Evolutionary conservation across 2,113 vertebrate species (phyloP).

Genomic region (Rafetus swinhoei): DNA sequence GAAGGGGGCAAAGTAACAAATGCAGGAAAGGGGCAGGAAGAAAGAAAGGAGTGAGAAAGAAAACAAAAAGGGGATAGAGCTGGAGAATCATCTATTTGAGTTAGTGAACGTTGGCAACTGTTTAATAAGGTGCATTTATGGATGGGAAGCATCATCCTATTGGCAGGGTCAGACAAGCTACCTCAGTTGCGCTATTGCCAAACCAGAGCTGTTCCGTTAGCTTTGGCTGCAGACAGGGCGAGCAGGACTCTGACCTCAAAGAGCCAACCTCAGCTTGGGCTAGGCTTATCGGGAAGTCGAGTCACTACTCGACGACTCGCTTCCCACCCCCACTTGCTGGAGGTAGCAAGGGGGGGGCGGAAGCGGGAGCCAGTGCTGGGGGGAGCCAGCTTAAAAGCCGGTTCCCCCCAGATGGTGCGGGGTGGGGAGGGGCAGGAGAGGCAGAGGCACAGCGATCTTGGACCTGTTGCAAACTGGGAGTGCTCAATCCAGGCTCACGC

Average conservation of each 20-base stretch:
- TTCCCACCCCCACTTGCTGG: too few species aligned
- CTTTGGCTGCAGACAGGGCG: accelerated
- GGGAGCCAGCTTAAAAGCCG: too few species aligned
- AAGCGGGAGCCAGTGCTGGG: too few species aligned
- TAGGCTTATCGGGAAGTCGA: not conserved
- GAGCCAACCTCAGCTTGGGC: not conserved
- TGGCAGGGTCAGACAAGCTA: not conserved
- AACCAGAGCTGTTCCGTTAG: accelerated
- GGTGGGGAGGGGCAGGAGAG: too few species aligned
- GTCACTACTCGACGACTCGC: too few species aligned
- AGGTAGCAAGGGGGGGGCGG: too few species aligned
- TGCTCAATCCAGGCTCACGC: too few species aligned
- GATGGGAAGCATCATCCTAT: not conserved
- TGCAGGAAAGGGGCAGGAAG: not conserved
- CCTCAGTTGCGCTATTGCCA: not conserved
- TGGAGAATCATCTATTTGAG: not conserved
- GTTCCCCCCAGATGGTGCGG: too few species aligned
- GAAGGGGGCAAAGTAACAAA: not conserved
- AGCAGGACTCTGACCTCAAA: not conserved
- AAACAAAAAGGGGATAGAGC: not conserved
- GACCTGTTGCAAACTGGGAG: too few species aligned
- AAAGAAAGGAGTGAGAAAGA: not conserved
- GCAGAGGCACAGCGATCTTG: too few species aligned
- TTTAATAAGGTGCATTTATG: not conserved
- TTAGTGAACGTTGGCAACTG: not conserved